Percentiles rank a stretch among this genome's conserved stretches.
These are phyloP conservation scores for Arenicola marina DNA, from an alignment of 2,888 invertebrate genomes.

Conservation along the genomic window DNA sequence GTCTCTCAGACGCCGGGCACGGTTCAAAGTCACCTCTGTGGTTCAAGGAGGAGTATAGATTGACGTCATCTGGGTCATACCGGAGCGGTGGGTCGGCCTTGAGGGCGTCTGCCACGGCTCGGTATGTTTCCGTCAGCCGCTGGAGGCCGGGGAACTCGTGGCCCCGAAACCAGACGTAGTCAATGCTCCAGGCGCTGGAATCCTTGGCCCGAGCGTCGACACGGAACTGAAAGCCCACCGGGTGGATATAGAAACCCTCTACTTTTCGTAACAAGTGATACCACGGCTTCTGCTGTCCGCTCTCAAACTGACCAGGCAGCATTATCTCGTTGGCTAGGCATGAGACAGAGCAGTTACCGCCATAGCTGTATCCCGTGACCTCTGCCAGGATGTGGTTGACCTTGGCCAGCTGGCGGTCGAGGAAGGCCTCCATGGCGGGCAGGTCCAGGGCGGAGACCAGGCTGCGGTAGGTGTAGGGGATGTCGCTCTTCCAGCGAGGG, in stretches of 20 bases:
- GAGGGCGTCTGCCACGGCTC: too few species aligned
- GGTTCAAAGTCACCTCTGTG: constrained; percentile 3
- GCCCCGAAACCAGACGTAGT: constrained; percentile 1
- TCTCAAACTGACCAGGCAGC: neutral
- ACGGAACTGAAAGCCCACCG: constrained; percentile 44
- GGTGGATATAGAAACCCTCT: constrained; percentile 42
- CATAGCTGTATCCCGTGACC: neutral
- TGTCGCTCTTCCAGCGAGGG: too few species aligned
- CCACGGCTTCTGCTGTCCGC: too few species aligned
- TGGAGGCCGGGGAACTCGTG: neutral
- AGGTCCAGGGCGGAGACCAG: too few species aligned
- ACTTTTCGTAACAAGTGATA: constrained; percentile 29
- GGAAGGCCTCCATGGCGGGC: too few species aligned
- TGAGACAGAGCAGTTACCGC: neutral
- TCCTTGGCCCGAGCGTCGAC: constrained; percentile 33
- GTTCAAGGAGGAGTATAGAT: neutral
- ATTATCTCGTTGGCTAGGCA: constrained; percentile 2
- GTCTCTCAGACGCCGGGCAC: neutral
- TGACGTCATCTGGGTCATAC: neutral
- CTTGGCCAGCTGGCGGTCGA: constrained; percentile 9
- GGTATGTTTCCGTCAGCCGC: too few species aligned
- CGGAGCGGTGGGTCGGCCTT: neutral
- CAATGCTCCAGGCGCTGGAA: constrained; percentile 36
- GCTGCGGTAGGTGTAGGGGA: too few species aligned
- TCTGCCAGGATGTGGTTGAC: neutral